Evolutionary conservation across 2,888 invertebrate genomes (phyloP), one percentile per base, ranked within the genome.

Genomic region (Rhamnusium bicolor): DNA sequence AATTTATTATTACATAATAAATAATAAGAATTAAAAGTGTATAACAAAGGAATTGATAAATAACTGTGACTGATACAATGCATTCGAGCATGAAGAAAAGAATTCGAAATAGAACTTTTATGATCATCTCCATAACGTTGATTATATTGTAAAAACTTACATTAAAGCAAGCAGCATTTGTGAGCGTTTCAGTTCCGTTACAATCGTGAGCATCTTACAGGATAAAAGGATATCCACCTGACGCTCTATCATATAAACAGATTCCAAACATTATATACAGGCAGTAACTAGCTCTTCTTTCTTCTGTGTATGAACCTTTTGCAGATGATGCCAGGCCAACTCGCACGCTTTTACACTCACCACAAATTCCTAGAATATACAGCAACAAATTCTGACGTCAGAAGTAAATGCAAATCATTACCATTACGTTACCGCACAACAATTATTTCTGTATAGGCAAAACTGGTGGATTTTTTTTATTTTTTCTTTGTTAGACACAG

Each of bases 371-470:
- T 76, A 78, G 77, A 79, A 79, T 70, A 74, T 53, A 76, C 78
- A 72, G 75, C 77, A 75, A 78, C 72, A 72, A n/a, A 69, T 69
- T 66, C 73, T 80, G 80, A 81, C 81, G 81, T 81, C 81, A 81
- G 76, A 40, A 19, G 67, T 49, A 65, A 51, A 67, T 56, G 67
- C 67, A 56, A 56, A 67, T 65, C 54, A 46, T 40, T 56, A 51
- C 67, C 56, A 56, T 46, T 40, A 56, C 54, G 54, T 51, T 49
- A 53, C 51, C 18, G 53, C 51, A 51, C 63, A n/a, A 27, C 21
- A 19, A 53, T 27, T 8, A 54, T 54, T 24, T 24, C 27, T 24
- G 4, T 40, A 40, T 40, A 40, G 40, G 40, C 40, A 40, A 40
- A 40, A 40, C 40, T 40, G 40, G n/a, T 40, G 40, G 40, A 40